Evolutionary conservation across 2,888 invertebrate species (phyloP).

Genomic region (Poecilobothrus nobilitatus): DNA sequence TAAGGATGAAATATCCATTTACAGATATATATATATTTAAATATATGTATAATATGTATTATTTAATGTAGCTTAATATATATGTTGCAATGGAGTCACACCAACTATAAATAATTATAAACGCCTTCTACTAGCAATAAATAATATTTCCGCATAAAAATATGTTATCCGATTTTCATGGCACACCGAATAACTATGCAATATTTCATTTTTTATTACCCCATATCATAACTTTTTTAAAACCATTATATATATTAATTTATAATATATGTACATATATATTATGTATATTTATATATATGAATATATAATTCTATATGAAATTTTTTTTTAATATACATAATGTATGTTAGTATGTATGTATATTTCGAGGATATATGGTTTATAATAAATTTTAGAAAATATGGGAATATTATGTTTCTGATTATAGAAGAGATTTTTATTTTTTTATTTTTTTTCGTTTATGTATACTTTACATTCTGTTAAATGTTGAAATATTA

Average conservation of each 20-base stretch:
- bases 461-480: background rate
- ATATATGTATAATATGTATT: no score
- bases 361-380: no score
- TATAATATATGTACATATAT: background rate
- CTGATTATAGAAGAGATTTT: background rate
- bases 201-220: constrained; percentile 43
- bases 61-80: no score
- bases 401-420: background rate
- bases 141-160: constrained; percentile 41
- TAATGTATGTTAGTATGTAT: no score
- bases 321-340: no score
- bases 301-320: background rate
- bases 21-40: no score
- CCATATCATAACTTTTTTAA: background rate
- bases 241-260: background rate
- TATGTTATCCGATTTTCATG: constrained; percentile 43
- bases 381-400: background rate
- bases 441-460: no score
- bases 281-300: background rate
- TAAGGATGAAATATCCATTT: no score
- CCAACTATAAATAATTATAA: constrained; percentile 12
- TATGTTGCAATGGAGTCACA: background rate
- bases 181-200: constrained; percentile 36
- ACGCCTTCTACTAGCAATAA: constrained; percentile 38
- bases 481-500: no score